Percentiles rank a stretch among this genome's conserved stretches.
These are phyloP conservation scores for Pelecanus crispus DNA, from an alignment of 2,113 vertebrate species.

Conservation along the genomic window DNA sequence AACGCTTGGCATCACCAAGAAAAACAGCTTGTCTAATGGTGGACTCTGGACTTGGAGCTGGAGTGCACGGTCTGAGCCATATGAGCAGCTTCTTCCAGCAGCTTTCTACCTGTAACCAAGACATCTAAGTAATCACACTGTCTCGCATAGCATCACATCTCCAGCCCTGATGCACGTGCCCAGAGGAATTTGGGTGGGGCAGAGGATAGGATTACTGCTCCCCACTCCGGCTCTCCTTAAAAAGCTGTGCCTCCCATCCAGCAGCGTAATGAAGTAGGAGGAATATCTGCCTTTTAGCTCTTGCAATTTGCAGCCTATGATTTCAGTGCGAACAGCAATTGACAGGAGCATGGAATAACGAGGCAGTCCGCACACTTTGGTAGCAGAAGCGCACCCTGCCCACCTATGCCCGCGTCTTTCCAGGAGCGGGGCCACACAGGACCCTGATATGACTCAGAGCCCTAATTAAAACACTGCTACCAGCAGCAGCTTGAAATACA, in stretches of 20 bases:
- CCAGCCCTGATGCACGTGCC: rapidly evolving
- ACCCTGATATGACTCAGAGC: background rate
- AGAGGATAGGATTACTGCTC: background rate
- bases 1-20: background rate
- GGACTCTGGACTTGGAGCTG: background rate
- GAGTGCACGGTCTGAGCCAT: background rate
- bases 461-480: background rate
- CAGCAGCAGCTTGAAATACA: background rate
- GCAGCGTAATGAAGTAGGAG: background rate
- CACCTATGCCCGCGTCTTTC: background rate
- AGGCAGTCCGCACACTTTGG: background rate
- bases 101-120: background rate
- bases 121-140: background rate
- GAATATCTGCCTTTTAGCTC: background rate
- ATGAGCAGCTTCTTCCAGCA: background rate
- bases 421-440: background rate
- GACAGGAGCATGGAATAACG: background rate
- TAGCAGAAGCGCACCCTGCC: background rate
- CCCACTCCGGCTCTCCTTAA: background rate
- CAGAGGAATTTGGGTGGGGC: background rate
- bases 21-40: background rate
- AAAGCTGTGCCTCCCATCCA: background rate
- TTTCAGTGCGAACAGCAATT: background rate
- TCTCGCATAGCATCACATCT: background rate
- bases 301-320: background rate